These are phyloP conservation scores for Oreochromis grahami DNA, from an alignment of 2,797 vertebrate genomes.

Conservation along the genomic window DNA sequence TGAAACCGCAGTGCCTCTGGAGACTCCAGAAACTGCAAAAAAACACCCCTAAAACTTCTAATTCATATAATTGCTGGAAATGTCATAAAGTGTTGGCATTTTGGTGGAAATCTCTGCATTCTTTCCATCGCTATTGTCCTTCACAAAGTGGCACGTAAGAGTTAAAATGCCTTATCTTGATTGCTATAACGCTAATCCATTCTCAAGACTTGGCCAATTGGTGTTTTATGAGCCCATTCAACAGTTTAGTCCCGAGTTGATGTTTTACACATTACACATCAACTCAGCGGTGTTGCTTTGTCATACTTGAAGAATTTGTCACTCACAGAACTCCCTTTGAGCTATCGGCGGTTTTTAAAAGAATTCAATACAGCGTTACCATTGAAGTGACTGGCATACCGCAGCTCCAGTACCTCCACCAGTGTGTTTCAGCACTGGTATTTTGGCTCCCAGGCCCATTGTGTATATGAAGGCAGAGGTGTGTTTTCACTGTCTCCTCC, in stretches of 20 bases:
- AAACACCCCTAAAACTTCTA: neutral
- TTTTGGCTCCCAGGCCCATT: conserved; percentile 8
- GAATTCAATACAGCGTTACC: neutral
- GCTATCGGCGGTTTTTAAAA: neutral
- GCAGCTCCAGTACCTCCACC: neutral
- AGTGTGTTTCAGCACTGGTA: neutral
- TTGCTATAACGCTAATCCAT: neutral
- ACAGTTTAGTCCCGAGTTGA: neutral
- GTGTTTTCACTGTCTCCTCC: conserved; percentile 65
- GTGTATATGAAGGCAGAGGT: conserved; percentile 49
- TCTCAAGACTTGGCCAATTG: neutral
- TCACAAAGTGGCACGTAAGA: neutral
- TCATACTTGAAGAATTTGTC: neutral
- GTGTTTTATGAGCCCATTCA: neutral
- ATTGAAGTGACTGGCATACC: neutral
- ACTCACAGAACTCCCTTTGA: neutral
- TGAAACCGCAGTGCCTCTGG: neutral
- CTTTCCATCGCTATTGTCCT: neutral
- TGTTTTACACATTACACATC: neutral
- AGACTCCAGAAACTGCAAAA: neutral
- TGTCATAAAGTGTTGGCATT: neutral
- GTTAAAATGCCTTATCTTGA: neutral
- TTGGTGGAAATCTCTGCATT: neutral
- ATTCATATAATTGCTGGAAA: neutral
- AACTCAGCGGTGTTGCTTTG: neutral